Conservation (phyloP, 1,140 invertebrate genomes). For the Drosophila lacteicornis region DNA sequence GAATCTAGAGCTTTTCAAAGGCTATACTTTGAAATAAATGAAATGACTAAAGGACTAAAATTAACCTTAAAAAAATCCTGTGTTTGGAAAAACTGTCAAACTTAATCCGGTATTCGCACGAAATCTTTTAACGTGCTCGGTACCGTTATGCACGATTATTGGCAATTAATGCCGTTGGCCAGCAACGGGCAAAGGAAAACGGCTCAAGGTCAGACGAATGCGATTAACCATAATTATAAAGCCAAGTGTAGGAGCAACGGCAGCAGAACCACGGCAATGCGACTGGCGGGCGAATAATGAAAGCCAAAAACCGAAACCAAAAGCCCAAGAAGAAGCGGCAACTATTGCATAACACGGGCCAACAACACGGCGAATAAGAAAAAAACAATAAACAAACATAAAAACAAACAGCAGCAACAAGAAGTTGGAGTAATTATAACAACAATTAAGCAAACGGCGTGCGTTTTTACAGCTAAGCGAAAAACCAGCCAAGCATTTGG, state of each 20-base stretch:
- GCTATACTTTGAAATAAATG: no score
- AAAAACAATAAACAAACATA: conserved; percentile 55
- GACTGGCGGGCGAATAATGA: conserved; percentile 65
- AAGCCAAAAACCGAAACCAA: conserved; percentile 80
- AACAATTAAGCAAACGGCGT: conserved; percentile 84
- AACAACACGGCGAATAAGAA: conserved; percentile 31
- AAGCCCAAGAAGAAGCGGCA: conserved; percentile 45
- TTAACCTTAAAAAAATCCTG: background rate
- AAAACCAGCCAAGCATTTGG: conserved; percentile 69
- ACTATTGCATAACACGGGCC: conserved; percentile 68
- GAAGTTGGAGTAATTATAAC: conserved; percentile 77
- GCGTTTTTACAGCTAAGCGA: conserved; percentile 80
- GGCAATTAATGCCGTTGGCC: conserved; percentile 45
- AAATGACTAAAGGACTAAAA: background rate
- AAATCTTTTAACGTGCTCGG: conserved; percentile 33
- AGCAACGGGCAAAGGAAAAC: conserved; percentile 53
- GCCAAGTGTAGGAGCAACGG: conserved; percentile 51
- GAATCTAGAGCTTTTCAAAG: no score
- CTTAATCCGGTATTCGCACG: conserved; percentile 25
- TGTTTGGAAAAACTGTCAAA: conserved; percentile 29
- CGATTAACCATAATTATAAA: conserved; percentile 79
- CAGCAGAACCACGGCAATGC: conserved; percentile 28
- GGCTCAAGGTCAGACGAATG: conserved; percentile 73
- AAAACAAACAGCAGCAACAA: conserved; percentile 47
- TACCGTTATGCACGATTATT: conserved; percentile 52